Conservation (phyloP, 2,888 invertebrate species). For the Tuta absoluta region DNA sequence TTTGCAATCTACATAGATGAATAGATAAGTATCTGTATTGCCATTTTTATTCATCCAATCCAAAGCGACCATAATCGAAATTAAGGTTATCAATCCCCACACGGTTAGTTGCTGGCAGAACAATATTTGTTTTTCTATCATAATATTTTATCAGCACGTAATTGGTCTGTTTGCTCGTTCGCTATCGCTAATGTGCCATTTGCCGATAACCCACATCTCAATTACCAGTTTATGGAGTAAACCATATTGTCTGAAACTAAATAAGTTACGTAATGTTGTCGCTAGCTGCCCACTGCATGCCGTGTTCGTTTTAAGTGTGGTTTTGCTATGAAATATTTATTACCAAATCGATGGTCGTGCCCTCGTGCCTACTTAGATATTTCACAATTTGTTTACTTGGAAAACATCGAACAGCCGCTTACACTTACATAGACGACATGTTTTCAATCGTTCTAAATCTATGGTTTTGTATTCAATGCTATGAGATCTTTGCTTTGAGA, state of each 20-base stretch:
- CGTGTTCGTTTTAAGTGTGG: constrained; percentile 45
- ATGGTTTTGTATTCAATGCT: background rate
- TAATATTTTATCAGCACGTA: constrained; percentile 45
- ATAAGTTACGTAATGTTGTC: constrained; percentile 57
- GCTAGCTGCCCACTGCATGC: constrained; percentile 36
- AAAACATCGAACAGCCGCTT: constrained; percentile 34
- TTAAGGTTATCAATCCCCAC: constrained; percentile 36
- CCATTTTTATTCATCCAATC: background rate
- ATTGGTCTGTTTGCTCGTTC: constrained; percentile 43
- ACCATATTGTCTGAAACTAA: constrained; percentile 56
- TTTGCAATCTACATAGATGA: no score
- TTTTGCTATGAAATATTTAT: constrained; percentile 47
- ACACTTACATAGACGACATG: constrained; percentile 38
- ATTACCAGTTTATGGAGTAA: constrained; percentile 49
- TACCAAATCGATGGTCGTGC: constrained; percentile 44
- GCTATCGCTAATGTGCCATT: constrained; percentile 38
- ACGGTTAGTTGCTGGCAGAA: constrained; percentile 34
- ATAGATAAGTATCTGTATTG: no score
- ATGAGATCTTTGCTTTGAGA: background rate
- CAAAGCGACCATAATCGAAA: constrained; percentile 33
- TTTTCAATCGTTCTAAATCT: constrained; percentile 3
- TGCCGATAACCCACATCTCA: constrained; percentile 66
- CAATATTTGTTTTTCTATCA: constrained; percentile 48
- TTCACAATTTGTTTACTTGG: constrained; percentile 49
- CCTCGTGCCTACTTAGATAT: constrained; percentile 38